Base-by-base conservation (phyloP, 1,140 invertebrate genomes). In the Bactericera cockerelli region DNA sequence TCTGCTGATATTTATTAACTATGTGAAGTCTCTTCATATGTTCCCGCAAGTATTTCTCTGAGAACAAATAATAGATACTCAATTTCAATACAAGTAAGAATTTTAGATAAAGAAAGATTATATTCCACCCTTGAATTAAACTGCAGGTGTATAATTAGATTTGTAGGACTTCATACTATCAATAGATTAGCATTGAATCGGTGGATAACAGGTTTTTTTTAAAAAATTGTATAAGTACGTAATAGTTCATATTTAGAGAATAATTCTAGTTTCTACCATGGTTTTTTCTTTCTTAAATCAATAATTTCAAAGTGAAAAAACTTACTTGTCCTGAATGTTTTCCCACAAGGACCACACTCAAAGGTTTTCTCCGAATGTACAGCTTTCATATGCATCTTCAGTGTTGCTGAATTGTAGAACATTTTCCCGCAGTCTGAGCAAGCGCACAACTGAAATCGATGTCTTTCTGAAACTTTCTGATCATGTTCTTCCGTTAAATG, bases 31-130 rank as follows among this genome's bases (percentile, higher is more conserved):
- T 31, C 28, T 31, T 49, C 22, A 49, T 49, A n/a, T 49, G 42
- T 49, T 49, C 42, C 19, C 42, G 42, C 19, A 49, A 19, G 42
- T 49, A 49, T 49, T 49, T 49, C 19, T 49, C 42, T 49, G 42
- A n/a, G 22, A 49, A 49, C 28, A 31, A 31, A 31, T 13, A 4
- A 31, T 31, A 31, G 4, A 6, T 31, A 31, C 4, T 13, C 28
- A 13, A 6, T 31, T 31, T 31, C 28, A 6, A 31, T 31, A 13
- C 4, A 31, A 4, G 28, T 13, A 31, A 31, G 4, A 31, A 31
- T 13, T 31, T 31, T 31, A 13, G 4, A 31, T 31, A 31, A 31
- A 31, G 13, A 31, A 6, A n/a, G n/a, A n/a, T 31, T 13, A 31
- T 31, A 4, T 31, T 13, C 28, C 28, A 6, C 13, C 4, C 4